Conservation (phyloP, 2,888 invertebrate species). For the Apeira syringaria region DNA sequence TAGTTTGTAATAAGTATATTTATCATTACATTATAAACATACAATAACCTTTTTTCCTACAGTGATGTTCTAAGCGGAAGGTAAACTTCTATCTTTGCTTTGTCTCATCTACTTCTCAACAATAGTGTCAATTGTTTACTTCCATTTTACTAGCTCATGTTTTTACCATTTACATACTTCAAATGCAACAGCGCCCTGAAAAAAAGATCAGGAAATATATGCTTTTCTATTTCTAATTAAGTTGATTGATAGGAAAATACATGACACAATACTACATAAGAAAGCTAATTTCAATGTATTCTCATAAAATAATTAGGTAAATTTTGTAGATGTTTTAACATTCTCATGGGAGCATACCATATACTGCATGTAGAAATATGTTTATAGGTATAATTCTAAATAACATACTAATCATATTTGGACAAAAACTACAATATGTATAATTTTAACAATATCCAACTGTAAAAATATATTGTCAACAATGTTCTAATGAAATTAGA, state of each 20-base stretch:
- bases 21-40: slow-evolving; percentile 73
- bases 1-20: slow-evolving; percentile 53
- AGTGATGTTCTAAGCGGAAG: slow-evolving; percentile 66
- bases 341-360: no score
- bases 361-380: slow-evolving; percentile 21
- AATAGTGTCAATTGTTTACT: slow-evolving; percentile 27
- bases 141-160: slow-evolving; percentile 9
- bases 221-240: slow-evolving; percentile 2
- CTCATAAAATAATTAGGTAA: slow-evolving; percentile 24
- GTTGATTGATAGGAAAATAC: slow-evolving; percentile 13
- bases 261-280: slow-evolving; percentile 14
- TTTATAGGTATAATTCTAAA: slow-evolving; percentile 30
- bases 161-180: background rate
- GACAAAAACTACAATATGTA: slow-evolving; percentile 40
- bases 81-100: slow-evolving; percentile 52
- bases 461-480: slow-evolving; percentile 48
- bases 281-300: slow-evolving; percentile 27
- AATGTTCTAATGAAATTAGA: slow-evolving; percentile 36
- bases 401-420: slow-evolving; percentile 36
- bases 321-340: slow-evolving; percentile 23
- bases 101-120: slow-evolving; percentile 27
- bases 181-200: slow-evolving; percentile 1
- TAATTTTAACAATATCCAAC: slow-evolving; percentile 42
- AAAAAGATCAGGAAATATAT: slow-evolving; percentile 12
- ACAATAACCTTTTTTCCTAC: slow-evolving; percentile 69